Evolutionary conservation across 2,113 vertebrate genomes (phyloP), one percentile per base, ranked within the genome.

Genomic region (Spea multiplicata): DNA sequence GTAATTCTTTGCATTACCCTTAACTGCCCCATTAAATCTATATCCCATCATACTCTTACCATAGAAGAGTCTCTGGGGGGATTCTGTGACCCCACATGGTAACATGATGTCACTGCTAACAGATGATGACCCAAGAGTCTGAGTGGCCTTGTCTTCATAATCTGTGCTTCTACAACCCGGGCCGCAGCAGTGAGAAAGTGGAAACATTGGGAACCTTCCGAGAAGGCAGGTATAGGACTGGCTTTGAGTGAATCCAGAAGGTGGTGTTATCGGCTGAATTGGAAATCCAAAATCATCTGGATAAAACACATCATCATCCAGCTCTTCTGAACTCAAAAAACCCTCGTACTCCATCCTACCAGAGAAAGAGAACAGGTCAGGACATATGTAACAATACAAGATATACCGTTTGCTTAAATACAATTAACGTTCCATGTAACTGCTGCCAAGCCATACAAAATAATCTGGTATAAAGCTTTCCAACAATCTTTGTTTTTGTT

Each of bases 281-380:
- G 88, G 86, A 62, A 91, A 88, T 82, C 89, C 91, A 85, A 88
- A 91, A 46, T 92, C 89, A 85, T 94, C 92, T 53, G 88, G 86
- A 82, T 92, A 91, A 87, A 94, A 94, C 76, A 94, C 93, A 73
- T 94, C 93, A 83, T 94, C 93, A 74, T 94, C 93, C 84, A 93
- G 87, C 81, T 92, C 93, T 84, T 91, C 89, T 82, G 88, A 80
- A 79, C 83, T 86, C 81, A 86, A 87, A 83, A 87, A 88, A 74
- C 88, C 87, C 17, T 66, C 88, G 83, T 87, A 88, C 81, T 92
- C 92, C 92, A 93, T 93, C 70, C 76, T 79, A 52, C 17, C 5
- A 52, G 62, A 47, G 8, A 57, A 48, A 53, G 4, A 46, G 55
- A 30, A 76, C 30, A 67, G 49, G 44, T 16, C 10, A 71, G 10